Evolutionary conservation across 2,888 invertebrate species (phyloP), one percentile per base, ranked within the genome.

Genomic region (Mythimna pallens): DNA sequence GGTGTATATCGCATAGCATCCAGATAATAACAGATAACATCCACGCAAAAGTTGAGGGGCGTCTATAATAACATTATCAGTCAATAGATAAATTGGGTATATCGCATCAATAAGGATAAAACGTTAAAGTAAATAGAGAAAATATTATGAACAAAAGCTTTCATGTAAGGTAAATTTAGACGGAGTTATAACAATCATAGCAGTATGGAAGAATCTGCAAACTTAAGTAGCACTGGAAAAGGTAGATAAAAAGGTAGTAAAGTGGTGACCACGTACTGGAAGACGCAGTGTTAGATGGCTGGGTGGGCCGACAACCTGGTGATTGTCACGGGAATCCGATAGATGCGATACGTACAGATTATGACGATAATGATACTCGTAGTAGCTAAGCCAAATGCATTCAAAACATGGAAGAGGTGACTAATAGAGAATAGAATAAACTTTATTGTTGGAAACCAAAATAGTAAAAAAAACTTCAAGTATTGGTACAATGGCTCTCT

Each of bases 61-160:
- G 64, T 82, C 52, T 63, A n/a, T 82, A 78, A 78, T 82, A 77
- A 78, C 65, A 82, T 82, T 78, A 78, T 82, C 64, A 77, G 82
- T 78, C 79, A 64, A 82, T 62, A 79, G 66, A 80, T 83, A 80
- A 67, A 68, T 78, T 71, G 66, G 54, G 25, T 76, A 66, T 47
- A 81, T 63, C 52, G 81, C 67, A 63, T 63, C 76, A 81, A 81
- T 81, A 67, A 76, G 76, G 81, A 81, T 81, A 77, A 81, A 76
- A 81, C 57, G 81, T 62, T 40, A 47, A 65, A 57, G 57, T 65
- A 81, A 81, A 81, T 66, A 76, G 14, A 52, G 47, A 12, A 55
- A 65, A 34, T 52, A 17, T 59, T 73, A 65, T 61, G 54, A 74
- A 79, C 59, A 70, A 78, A 70, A 74, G 43, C 43, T 59, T n/a